Evolutionary conservation across 2,888 invertebrate species (phyloP), one percentile per base, ranked within the genome.

Genomic region (Cheilosia variabilis): DNA sequence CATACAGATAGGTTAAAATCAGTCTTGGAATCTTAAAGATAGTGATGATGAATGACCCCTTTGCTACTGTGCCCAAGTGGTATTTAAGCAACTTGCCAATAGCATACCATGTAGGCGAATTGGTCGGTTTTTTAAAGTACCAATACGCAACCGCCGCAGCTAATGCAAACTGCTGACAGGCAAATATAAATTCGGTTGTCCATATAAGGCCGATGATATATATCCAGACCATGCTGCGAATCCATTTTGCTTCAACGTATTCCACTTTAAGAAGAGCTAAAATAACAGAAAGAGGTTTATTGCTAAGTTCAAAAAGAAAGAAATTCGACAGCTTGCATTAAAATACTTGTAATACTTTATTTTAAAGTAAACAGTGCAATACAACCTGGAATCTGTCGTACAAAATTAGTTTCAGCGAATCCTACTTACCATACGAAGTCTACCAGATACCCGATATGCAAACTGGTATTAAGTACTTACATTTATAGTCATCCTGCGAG

Each of bases 221-320:
- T 88, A 98, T 95, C 97, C 98, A 98, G 96, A 98, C 97, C 96
- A 98, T 96, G 89, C 97, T 97, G 90, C 96, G 96, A 43, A 97
- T 95, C 95, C 96, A 96, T 88, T 95, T 94, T 0, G 95, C 95
- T 90, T 96, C 96, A 13, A 94, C 93, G 90, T 96, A 97, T 90
- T 96, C 95, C 69, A 97, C 94, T 62, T 95, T 93, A 6, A 93
- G 93, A 87, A 95, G 93, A 80, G 93, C 95, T 95, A 92, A 71
- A 63, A 88, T 69, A 31, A 60, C 4, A 41, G 31, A 10, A 24
- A n/a, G 31, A 52, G 60, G 5, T 10, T 24, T 5, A 41, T 17
- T 17, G 9, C 27, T 9, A 5, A n/a, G 4, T 45, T 24, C 9
- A 60, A n/a, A 43, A 43, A 15, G 6, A 24, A 22, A 5, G 4